Base-by-base conservation (phyloP, 2,888 invertebrate genomes). In the Agriopis aurantiaria region DNA sequence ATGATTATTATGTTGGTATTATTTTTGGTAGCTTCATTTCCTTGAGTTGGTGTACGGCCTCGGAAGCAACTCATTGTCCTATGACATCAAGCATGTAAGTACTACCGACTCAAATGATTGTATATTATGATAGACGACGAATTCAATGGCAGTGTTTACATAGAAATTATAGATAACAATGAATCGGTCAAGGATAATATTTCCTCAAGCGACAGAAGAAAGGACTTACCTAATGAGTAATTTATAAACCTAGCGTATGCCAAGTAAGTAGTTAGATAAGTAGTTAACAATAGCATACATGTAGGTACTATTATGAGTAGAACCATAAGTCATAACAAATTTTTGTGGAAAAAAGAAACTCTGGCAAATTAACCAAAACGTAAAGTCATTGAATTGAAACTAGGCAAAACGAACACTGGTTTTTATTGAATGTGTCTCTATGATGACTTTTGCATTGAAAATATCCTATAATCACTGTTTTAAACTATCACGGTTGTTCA, bases 31-130 rank as follows among this genome's bases (percentile, higher is more conserved):
- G 33, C 14, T 33, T n/a, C 48, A 55, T 56, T 71, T 67, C 53
- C 53, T 65, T 56, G 40, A 61, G 48, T 41, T 17, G 41, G 17
- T 59, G 48, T 52, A 9, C 62, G 72, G 61, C 74, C 75, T 75
- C 68, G 72, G 71, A 72, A 67, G 17, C 9, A n/a, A 71, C 65
- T 66, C 62, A 69, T 72, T 74, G 70, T 72, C 48, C 60, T 61
- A 66, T 65, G 70, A 71, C 72, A 71, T 67, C 75, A 68, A 68
- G 43, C 67, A 62, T 75, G 63, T 65, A 60, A 43, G 41, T 61
- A 61, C 52, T 61, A 43, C 43, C 40, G 12, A 17, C 43, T 61
- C 51, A 52, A 53, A 33, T 23, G 61, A 62, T 62, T 53, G 62
- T 53, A 51, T 43, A 62, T 62, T 62, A 45, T 62, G 41, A 48